Percentiles rank a stretch among this genome's conserved stretches.
phyloP scores from a whole-genome alignment of 1,140 invertebrate species.

The Arion vulgaris region DNA sequence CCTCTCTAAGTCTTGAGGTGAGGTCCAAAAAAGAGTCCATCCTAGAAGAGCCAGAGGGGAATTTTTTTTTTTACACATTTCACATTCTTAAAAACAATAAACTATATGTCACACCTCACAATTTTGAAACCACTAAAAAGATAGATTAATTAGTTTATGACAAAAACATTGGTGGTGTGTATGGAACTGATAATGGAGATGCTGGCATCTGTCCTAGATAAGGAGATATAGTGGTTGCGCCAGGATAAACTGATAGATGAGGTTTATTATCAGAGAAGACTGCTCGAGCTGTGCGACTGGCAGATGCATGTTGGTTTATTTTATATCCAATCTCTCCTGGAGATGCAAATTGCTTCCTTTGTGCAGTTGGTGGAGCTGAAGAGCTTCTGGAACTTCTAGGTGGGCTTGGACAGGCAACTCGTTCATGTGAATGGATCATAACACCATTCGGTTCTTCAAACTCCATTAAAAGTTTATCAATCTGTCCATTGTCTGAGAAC shows the following conservation, averaged over 20 bases:
- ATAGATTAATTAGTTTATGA: slow-evolving; percentile 32
- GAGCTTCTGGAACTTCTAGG: neutral
- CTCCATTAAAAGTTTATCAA: too few relatives aligned
- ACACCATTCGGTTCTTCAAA: neutral
- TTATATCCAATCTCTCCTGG: neutral
- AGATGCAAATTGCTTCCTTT: neutral
- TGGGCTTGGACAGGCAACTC: too few relatives aligned
- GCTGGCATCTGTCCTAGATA: slow-evolving; percentile 9
- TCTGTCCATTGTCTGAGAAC: too few relatives aligned
- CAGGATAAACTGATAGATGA: neutral
- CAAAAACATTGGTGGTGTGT: slow-evolving; percentile 35
- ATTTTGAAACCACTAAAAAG: too few relatives aligned
- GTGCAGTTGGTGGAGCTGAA: slow-evolving; percentile 11
- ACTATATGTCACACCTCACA: too few relatives aligned
- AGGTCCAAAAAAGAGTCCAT: too few relatives aligned
- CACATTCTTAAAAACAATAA: too few relatives aligned
- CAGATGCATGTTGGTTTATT: too few relatives aligned
- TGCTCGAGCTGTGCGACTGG: neutral
- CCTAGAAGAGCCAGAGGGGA: too few relatives aligned
- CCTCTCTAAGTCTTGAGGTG: too few relatives aligned
- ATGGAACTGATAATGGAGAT: slow-evolving; percentile 37
- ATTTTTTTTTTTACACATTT: too few relatives aligned
- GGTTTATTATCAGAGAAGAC: neutral
- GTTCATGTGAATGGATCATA: too few relatives aligned
- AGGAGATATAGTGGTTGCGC: slow-evolving; percentile 5